These are phyloP conservation scores for Clinocottus analis DNA, from an alignment of 2,113 vertebrate species.

Conservation along the genomic window DNA sequence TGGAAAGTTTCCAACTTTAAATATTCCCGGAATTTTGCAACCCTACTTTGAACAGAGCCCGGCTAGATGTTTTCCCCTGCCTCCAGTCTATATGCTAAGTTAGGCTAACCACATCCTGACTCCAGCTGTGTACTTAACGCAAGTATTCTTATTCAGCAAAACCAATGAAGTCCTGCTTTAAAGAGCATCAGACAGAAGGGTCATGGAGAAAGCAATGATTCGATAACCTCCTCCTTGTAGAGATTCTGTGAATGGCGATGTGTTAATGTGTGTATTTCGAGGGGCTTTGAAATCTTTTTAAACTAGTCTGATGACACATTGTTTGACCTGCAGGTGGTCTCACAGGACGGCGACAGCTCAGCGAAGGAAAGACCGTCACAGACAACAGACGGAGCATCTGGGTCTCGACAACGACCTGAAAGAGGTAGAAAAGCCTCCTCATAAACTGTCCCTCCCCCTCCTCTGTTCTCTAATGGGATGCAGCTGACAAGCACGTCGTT, in stretches of 20 bases:
- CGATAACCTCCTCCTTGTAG: not conserved
- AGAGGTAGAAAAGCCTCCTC: slow-evolving; percentile 86
- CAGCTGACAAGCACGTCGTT: not conserved
- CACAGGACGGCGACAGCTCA: slow-evolving; percentile 86
- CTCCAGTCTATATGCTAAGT: not conserved
- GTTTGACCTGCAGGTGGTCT: slow-evolving; percentile 83
- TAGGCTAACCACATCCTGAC: not conserved
- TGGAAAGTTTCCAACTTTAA: too few relatives aligned
- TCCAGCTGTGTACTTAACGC: not conserved
- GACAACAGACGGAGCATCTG: slow-evolving; percentile 88
- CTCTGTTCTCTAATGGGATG: not conserved
- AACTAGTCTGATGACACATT: not conserved
- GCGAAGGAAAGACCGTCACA: slow-evolving; percentile 87
- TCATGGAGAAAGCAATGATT: not conserved
- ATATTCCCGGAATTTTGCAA: too few relatives aligned
- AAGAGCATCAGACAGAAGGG: not conserved
- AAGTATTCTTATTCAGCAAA: too few relatives aligned
- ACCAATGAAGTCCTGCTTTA: too few relatives aligned
- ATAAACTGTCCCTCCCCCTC: not conserved
- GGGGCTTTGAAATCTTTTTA: not conserved
- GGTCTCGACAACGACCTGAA: slow-evolving; percentile 88
- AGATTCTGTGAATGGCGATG: not conserved
- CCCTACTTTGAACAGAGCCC: not conserved
- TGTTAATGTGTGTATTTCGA: not conserved
- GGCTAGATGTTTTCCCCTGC: not conserved